These are phyloP conservation scores for Stegostoma tigrinum DNA, from an alignment of 2,113 vertebrate genomes.

Conservation along the genomic window DNA sequence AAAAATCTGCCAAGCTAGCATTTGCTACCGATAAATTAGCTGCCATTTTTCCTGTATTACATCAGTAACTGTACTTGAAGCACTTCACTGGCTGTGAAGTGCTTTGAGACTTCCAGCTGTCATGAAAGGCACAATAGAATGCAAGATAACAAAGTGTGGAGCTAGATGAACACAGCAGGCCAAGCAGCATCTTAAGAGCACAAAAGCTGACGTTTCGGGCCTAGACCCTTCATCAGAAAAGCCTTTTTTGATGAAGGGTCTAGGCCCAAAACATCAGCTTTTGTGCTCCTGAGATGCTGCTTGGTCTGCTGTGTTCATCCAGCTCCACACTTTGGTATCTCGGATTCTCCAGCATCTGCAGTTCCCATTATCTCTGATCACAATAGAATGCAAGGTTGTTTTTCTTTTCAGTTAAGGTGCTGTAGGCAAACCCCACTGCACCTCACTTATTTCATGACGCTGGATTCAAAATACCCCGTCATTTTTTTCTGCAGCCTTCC, in stretches of 20 bases:
- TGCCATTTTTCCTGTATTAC: background rate
- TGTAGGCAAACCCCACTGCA: background rate
- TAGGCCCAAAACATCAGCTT: no score
- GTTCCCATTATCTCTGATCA: no score
- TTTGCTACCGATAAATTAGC: background rate
- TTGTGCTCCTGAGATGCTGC: no score
- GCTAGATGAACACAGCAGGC: no score
- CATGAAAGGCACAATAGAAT: background rate
- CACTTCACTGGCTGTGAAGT: background rate
- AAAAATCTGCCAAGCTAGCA: background rate
- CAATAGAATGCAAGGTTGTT: background rate
- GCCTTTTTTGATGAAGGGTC: no score
- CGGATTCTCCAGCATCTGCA: no score
- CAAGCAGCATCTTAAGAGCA: no score
- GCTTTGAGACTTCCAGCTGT: background rate
- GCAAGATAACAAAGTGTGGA: no score
- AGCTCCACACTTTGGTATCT: no score
- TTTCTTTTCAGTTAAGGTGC: background rate
- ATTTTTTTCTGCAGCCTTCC: background rate
- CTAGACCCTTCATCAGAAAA: no score
- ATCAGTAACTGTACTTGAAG: background rate
- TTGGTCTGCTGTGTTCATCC: no score
- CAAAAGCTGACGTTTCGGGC: no score
- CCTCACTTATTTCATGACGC: background rate
- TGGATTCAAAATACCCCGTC: background rate